Evolutionary conservation across 2,797 vertebrate genomes (phyloP), one percentile per base, ranked within the genome.

Genomic region (Thalassophryne amazonica): DNA sequence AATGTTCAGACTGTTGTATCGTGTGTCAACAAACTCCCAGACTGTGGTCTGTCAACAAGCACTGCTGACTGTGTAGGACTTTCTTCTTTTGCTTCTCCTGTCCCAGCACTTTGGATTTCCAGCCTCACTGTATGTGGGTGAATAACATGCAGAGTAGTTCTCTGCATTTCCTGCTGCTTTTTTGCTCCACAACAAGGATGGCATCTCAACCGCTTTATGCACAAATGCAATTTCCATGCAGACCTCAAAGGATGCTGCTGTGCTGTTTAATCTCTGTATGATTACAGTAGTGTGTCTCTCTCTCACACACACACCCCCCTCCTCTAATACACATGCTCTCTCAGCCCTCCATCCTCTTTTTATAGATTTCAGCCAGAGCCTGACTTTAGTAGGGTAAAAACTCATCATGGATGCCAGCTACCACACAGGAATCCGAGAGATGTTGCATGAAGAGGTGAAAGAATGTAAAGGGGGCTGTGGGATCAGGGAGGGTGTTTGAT

Each of bases 191-290:
- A 54, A 46, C 50, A 50, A 78, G 72, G 63, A 80, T 49, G 30
- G 75, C 76, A 80, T 62, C 59, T 73, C 61, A 65, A 41, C 38
- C 17, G 54, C 28, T 58, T 39, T 59, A 45, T 38, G 51, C 47
- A 65, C 60, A 51, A 53, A 82, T 62, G 51, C 56, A 24, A 54
- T 71, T 56, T 61, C 56, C 50, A 56, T 4, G 14, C 54, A 30
- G 45, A 62, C 55, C 64, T 46, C 43, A 71, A 48, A 74, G 62
- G 77, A 83, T 63, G 78, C 38, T 58, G 55, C 47, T 63, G 42
- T 55, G 50, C 50, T 43, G 42, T 83, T 73, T 87, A 86, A 86
- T 83, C 69, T 82, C 75, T 53, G 45, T 42, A 10, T 52, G 74
- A 85, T 86, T 81, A 76, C 76, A 75, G 54, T 53, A 66, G 58